phyloP scores from a whole-genome alignment of 2,113 vertebrate species.

The Zingel zingel region DNA sequence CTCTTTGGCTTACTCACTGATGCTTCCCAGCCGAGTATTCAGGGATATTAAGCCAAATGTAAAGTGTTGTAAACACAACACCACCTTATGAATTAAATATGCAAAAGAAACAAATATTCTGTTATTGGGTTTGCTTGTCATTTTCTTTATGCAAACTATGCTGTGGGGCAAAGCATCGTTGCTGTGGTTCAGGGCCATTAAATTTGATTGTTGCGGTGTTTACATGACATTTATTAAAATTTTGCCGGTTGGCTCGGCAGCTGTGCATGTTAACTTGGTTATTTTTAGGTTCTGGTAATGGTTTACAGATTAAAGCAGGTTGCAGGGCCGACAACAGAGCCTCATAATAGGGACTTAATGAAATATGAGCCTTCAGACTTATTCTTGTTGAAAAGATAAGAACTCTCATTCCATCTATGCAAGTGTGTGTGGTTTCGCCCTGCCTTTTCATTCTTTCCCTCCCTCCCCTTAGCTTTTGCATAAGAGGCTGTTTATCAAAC shows the following conservation, averaged over 20 bases:
- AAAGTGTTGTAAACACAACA: slow-evolving; percentile 40
- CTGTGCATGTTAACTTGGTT: slow-evolving; percentile 61
- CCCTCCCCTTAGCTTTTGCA: slow-evolving; percentile 21
- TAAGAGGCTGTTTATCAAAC: slow-evolving; percentile 60
- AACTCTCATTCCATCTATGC: slow-evolving; percentile 12
- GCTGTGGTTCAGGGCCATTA: slow-evolving; percentile 55
- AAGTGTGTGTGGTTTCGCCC: neutral
- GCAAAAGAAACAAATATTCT: slow-evolving; percentile 52
- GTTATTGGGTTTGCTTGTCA: slow-evolving; percentile 53
- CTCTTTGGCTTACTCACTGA: neutral
- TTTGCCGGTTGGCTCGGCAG: slow-evolving; percentile 47
- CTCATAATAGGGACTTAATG: slow-evolving; percentile 71
- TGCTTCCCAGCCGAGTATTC: slow-evolving; percentile 4
- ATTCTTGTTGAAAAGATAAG: slow-evolving; percentile 49
- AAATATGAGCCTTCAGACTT: slow-evolving; percentile 63
- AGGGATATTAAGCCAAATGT: slow-evolving; percentile 30
- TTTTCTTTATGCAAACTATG: slow-evolving; percentile 48
- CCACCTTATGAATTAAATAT: slow-evolving; percentile 64
- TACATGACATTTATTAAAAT: slow-evolving; percentile 74
- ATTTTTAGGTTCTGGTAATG: slow-evolving; percentile 68
- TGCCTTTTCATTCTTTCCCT: neutral
- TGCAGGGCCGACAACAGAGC: slow-evolving; percentile 27
- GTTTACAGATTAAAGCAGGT: slow-evolving; percentile 56
- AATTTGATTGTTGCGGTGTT: slow-evolving; percentile 56
- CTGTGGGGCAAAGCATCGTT: slow-evolving; percentile 41